Conservation (phyloP, 2,888 invertebrate genomes). For the Tachina lurida region DNA sequence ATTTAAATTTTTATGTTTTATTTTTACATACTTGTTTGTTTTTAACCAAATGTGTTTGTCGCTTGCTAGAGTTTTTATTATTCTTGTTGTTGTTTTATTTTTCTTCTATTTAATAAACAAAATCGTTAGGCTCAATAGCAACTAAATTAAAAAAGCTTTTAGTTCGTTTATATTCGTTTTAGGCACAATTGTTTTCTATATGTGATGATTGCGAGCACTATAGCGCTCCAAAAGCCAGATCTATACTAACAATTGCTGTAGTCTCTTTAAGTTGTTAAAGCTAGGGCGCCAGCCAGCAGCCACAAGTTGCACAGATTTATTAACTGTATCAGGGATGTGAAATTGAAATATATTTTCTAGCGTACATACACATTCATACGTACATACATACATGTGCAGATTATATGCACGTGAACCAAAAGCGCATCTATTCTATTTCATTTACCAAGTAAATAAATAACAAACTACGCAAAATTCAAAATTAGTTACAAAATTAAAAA, state of each 20-base stretch:
- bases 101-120: slow-evolving; percentile 64
- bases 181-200: slow-evolving; percentile 26
- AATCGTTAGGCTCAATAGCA: slow-evolving; percentile 62
- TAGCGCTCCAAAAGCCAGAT: slow-evolving; percentile 67
- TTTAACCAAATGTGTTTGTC: slow-evolving; percentile 67
- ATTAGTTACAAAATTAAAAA: too few relatives aligned
- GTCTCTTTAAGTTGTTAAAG: slow-evolving; percentile 61
- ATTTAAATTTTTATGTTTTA: slow-evolving; percentile 22
- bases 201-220: slow-evolving; percentile 57
- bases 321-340: slow-evolving; percentile 44
- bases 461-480: too few relatives aligned
- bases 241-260: slow-evolving; percentile 65
- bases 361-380: not conserved
- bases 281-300: slow-evolving; percentile 52
- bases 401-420: not conserved
- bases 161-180: slow-evolving; percentile 62
- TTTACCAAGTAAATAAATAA: too few relatives aligned
- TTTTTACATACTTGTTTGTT: slow-evolving; percentile 68
- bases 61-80: slow-evolving; percentile 51
- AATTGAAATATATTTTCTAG: slow-evolving; percentile 10
- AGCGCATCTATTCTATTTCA: too few relatives aligned
- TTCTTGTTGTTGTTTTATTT: slow-evolving; percentile 43
- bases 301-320: slow-evolving; percentile 32
- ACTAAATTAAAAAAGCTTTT: slow-evolving; percentile 55
- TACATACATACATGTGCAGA: not conserved